Percentiles rank a stretch among this genome's conserved stretches.
These are phyloP conservation scores for Limonius californicus DNA, from an alignment of 1,140 invertebrate species.

Conservation along the genomic window DNA sequence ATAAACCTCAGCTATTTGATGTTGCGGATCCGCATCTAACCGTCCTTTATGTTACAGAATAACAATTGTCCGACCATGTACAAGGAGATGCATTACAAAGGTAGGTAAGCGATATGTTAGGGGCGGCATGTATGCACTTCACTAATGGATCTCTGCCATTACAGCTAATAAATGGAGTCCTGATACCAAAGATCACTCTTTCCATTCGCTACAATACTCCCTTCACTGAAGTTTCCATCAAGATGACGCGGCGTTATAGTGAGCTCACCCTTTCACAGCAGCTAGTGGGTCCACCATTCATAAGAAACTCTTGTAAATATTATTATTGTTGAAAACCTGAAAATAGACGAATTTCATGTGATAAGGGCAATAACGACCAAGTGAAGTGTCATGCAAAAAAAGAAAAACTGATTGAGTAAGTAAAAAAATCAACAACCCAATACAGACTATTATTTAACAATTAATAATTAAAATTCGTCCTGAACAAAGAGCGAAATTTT, in stretches of 20 bases:
- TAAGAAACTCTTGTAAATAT: slow-evolving; percentile 9
- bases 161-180: slow-evolving; percentile 46
- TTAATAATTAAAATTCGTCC: too few species aligned
- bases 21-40: not conserved
- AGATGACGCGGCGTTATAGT: slow-evolving; percentile 2
- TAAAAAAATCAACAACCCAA: not conserved
- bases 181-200: slow-evolving; percentile 40
- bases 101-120: slow-evolving; percentile 45
- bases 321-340: slow-evolving; percentile 17
- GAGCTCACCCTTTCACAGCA: slow-evolving; percentile 5
- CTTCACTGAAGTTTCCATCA: slow-evolving; percentile 32
- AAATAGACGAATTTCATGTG: slow-evolving; percentile 15
- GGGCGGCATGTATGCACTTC: slow-evolving; percentile 21
- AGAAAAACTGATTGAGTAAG: not conserved
- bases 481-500: too few species aligned
- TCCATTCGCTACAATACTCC: slow-evolving; percentile 37
- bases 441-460: not conserved
- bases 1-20: not conserved
- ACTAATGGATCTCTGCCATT: slow-evolving; percentile 43
- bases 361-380: slow-evolving; percentile 25
- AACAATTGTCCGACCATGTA: slow-evolving; percentile 67
- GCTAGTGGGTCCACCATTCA: not conserved
- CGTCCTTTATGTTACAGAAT: slow-evolving; percentile 51
- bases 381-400: slow-evolving; percentile 15
- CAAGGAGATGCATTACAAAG: slow-evolving; percentile 68